Base-by-base conservation (phyloP, 2,797 vertebrate genomes). In the Ataeniobius toweri region DNA sequence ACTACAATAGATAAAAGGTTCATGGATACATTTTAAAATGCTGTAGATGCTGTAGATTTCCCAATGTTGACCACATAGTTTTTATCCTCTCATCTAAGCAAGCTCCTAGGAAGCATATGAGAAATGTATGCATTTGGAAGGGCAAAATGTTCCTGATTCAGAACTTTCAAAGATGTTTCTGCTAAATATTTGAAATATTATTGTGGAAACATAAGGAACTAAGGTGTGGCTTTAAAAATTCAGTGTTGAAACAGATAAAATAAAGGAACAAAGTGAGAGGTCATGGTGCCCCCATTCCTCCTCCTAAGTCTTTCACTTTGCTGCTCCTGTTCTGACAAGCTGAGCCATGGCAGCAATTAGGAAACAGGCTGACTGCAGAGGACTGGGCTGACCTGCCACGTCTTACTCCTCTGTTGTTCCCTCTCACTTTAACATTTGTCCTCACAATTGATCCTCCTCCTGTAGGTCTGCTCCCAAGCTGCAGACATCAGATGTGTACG, bases 271-370 rank as follows among this genome's bases (percentile, higher is more conserved):
- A 65, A 80, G 74, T 24, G 39, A 83, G 74, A 14, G 8, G 80
- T 71, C 79, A 79, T 28, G 46, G 68, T 39, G 73, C 48, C 78
- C 58, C 28, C 16, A 51, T 56, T 83, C 84, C 79, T 86, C 73
- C 61, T 20, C 76, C 74, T 39, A 74, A 79, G 81, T 83, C 78
- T 80, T 86, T 81, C 84, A 77, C 78, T 71, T 76, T 74, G 36
- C 78, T 76, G 77, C 79, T 83, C 78, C 68, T 81, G 75, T 76
- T 86, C 81, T 86, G 89, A 91, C 90, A 86, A 72, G 76, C 69
- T 77, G 86, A 88, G 85, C 83, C 80, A 48, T 80, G 90, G 83
- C 87, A 85, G 81, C 87, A 84, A 91, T 90, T 91, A 89, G 79
- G 78, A 87, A 79, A 74, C 76, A 63, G 78, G 81, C 84, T 76